A percentile compares a stretch with the other conserved stretches of the same genome.
phyloP scores from a whole-genome alignment of 1,140 invertebrate genomes.

The Sesamia nonagrioides region DNA sequence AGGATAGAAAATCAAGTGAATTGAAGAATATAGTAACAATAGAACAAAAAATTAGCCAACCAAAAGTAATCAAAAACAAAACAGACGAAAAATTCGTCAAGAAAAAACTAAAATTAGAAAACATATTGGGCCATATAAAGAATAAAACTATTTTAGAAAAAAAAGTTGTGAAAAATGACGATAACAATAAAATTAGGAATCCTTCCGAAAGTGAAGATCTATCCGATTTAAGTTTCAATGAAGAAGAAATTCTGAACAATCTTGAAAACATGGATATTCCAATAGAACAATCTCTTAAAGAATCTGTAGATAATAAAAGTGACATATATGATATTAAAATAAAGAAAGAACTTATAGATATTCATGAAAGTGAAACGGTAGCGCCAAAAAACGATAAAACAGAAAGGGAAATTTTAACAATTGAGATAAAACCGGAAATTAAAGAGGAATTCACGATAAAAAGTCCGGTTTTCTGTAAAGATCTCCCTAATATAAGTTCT shows the following conservation, averaged over 20 bases:
- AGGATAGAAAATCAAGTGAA: background rate
- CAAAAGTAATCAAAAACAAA: background rate
- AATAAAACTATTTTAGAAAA: constrained; percentile 52
- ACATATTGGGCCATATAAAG: constrained; percentile 67
- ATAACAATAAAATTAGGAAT: constrained; percentile 29
- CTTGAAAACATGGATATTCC: constrained; percentile 77
- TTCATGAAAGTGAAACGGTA: background rate
- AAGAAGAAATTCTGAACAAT: constrained; percentile 65
- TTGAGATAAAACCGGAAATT: background rate
- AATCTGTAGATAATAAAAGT: background rate
- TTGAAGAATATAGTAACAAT: background rate
- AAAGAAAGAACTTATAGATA: background rate
- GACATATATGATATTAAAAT: constrained; percentile 3
- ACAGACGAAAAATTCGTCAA: constrained; percentile 62
- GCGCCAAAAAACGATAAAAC: background rate
- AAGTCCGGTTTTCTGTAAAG: background rate
- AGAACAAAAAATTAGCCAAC: background rate
- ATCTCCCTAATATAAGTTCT: background rate
- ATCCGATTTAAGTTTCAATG: constrained; percentile 57
- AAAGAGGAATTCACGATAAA: background rate
- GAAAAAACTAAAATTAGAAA: constrained; percentile 70
- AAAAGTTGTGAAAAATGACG: background rate
- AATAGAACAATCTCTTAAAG: constrained; percentile 43
- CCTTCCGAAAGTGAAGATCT: constrained; percentile 60
- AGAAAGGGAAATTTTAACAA: background rate